phyloP scores from a whole-genome alignment of 35 echinoderm and acorn worm species.

The Stichopus chloronotus region DNA sequence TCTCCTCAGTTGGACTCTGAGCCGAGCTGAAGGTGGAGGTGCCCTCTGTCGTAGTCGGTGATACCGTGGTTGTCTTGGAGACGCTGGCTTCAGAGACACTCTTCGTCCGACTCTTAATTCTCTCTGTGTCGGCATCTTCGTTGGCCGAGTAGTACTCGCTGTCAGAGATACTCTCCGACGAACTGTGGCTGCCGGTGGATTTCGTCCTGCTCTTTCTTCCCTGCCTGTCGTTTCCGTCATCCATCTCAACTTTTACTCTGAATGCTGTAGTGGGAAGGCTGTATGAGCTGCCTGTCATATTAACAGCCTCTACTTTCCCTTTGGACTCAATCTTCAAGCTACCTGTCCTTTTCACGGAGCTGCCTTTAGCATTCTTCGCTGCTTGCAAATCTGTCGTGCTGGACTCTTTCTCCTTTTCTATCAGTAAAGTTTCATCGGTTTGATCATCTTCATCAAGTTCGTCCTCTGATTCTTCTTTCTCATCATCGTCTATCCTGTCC shows the following conservation, averaged over 20 bases:
- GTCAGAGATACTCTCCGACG: slow-evolving; percentile 67
- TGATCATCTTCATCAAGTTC: not conserved
- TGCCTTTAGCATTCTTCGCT: not conserved
- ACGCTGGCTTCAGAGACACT: slow-evolving; percentile 21
- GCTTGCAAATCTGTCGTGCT: not conserved
- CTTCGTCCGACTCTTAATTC: not conserved
- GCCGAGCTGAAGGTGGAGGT: slow-evolving; percentile 41
- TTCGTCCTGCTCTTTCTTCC: not conserved
- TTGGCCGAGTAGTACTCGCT: slow-evolving; percentile 95
- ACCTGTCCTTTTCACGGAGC: slow-evolving; percentile 57
- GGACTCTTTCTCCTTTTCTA: slow-evolving; percentile 36
- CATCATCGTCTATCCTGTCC: not conserved
- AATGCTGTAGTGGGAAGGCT: slow-evolving; percentile 67
- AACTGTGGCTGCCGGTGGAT: not conserved
- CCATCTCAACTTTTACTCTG: slow-evolving; percentile 38
- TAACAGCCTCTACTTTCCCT: not conserved
- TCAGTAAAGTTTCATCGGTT: slow-evolving; percentile 4
- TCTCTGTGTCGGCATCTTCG: slow-evolving; percentile 58
- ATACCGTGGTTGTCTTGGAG: slow-evolving; percentile 19
- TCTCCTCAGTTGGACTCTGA: slow-evolving; percentile 33
- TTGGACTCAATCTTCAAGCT: slow-evolving; percentile 71
- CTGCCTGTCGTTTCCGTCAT: not conserved
- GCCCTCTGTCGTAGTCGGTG: slow-evolving; percentile 1
- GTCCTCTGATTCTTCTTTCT: slow-evolving; percentile 28
- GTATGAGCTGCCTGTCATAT: slow-evolving; percentile 75